Evolutionary conservation across 2,113 vertebrate genomes (phyloP).

Genomic region (Sterrhoptilus dennistouni): DNA sequence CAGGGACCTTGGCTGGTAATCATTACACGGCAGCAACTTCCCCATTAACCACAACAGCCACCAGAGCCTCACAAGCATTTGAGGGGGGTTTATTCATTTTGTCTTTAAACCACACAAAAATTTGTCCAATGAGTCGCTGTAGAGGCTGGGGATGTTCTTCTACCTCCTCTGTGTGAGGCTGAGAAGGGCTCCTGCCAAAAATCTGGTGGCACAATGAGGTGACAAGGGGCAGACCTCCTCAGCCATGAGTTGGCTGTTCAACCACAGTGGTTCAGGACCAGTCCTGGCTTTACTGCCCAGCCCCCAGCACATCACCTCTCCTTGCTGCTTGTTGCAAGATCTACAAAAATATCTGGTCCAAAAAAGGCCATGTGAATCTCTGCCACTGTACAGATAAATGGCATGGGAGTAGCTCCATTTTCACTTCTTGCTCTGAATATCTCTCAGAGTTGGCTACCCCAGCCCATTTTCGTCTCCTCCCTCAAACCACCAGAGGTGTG

Average conservation of each 20-base stretch:
- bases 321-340: background rate
- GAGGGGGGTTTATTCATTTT: background rate
- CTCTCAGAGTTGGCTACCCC: accelerated
- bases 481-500: background rate
- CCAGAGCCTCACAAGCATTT: background rate
- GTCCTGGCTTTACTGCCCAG: background rate
- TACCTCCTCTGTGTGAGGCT: background rate
- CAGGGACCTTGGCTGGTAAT: background rate
- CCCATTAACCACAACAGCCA: background rate
- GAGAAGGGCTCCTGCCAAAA: background rate
- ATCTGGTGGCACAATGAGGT: background rate
- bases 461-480: background rate
- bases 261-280: background rate
- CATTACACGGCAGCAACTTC: background rate
- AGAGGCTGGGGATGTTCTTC: background rate
- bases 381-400: background rate
- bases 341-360: background rate
- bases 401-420: background rate
- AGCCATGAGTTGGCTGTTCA: background rate
- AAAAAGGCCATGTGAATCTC: background rate
- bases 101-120: background rate
- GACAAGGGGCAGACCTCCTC: accelerated
- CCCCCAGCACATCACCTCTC: background rate
- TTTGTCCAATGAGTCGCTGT: background rate
- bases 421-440: background rate